phyloP scores from a whole-genome alignment of 1,140 invertebrate species.

The Metopolophium dirhodum region DNA sequence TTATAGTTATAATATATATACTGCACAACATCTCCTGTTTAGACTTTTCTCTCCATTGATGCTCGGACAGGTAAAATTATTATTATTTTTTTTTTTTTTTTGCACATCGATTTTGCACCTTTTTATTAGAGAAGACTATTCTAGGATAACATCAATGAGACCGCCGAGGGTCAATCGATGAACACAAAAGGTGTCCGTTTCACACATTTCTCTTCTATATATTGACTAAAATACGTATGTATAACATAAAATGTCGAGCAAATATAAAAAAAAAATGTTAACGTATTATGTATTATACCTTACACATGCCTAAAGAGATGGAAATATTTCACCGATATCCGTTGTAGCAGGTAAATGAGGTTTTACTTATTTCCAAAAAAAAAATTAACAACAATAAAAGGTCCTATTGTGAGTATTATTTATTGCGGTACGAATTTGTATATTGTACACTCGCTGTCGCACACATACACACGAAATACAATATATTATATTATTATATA shows the following conservation, averaged over 20 bases:
- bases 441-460: neutral
- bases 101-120: slow-evolving; percentile 23
- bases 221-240: too few relatives aligned
- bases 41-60: neutral
- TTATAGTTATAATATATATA: too few relatives aligned
- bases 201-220: slow-evolving; percentile 18
- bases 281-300: neutral
- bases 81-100: neutral
- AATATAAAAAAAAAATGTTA: neutral
- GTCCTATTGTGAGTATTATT: neutral
- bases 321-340: neutral
- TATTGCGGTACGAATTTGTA: neutral
- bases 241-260: neutral
- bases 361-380: neutral
- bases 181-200: slow-evolving; percentile 9
- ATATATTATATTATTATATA: neutral
- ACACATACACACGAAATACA: neutral
- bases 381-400: slow-evolving; percentile 7
- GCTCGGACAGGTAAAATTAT: slow-evolving; percentile 32
- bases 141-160: slow-evolving; percentile 45
- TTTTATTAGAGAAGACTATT: neutral
- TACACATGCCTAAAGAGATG: neutral
- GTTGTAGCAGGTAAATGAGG: neutral
- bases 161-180: slow-evolving; percentile 37
- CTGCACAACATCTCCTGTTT: neutral